Percentiles rank a stretch among this genome's conserved stretches.
Conservation (phyloP, 2,113 vertebrate species). For the Boulengeromyrus knoepffleri region DNA sequence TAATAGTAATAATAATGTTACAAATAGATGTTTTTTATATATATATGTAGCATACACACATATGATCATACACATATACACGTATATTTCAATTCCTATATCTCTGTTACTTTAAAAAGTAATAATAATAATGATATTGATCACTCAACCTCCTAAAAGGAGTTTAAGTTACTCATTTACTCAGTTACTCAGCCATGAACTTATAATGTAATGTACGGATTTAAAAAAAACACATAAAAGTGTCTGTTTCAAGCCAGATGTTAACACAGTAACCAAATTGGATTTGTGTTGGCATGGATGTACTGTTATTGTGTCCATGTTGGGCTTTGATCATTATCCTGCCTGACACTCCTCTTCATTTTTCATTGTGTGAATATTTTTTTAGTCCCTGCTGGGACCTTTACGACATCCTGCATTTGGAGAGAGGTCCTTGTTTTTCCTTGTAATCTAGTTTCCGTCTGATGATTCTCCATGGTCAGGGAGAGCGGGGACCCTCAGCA, state of each 20-base stretch:
- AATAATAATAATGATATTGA: too few species aligned
- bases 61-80: too few species aligned
- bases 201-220: background rate
- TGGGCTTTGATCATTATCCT: background rate
- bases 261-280: background rate
- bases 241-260: background rate
- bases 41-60: too few species aligned
- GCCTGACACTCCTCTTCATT: background rate
- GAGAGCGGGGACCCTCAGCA: background rate
- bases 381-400: background rate
- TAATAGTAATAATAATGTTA: too few species aligned
- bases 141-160: too few species aligned
- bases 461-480: background rate
- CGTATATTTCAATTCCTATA: too few species aligned
- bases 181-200: background rate
- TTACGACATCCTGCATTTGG: slow-evolving; percentile 8
- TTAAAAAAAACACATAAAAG: background rate
- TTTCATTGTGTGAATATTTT: background rate
- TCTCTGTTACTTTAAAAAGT: too few species aligned
- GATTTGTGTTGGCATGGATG: background rate
- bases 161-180: background rate
- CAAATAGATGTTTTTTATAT: too few species aligned
- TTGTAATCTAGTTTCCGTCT: background rate
- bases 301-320: background rate
- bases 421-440: background rate